Conservation (phyloP, 2,113 vertebrate genomes). For the Marmota monax region DNA sequence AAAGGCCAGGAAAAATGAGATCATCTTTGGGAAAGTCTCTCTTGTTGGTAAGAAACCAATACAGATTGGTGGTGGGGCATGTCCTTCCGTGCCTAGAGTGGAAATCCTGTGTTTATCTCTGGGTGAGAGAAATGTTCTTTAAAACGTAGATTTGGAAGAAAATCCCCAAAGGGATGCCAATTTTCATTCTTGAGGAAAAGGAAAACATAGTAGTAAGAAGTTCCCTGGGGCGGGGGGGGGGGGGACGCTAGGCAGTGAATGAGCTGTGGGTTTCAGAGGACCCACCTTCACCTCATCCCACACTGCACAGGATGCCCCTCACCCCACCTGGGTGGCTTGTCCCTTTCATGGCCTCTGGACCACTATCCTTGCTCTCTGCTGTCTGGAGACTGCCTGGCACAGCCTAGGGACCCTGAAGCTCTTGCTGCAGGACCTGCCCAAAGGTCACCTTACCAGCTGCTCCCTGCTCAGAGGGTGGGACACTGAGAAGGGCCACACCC, state of each 20-base stretch:
- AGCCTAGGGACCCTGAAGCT: neutral
- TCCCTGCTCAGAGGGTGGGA: neutral
- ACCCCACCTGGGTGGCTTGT: neutral
- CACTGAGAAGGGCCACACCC: neutral
- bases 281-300: too few relatives aligned
- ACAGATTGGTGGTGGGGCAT: neutral
- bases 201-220: neutral
- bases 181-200: slow-evolving; percentile 40
- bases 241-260: neutral
- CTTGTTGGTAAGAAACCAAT: neutral
- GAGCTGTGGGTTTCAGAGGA: neutral
- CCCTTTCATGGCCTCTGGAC: neutral
- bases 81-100: neutral
- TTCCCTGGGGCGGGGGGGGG: neutral
- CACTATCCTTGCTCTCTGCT: neutral
- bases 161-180: neutral
- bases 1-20: slow-evolving; percentile 36
- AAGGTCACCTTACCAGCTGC: neutral
- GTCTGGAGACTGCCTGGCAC: neutral
- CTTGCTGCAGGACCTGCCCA: neutral
- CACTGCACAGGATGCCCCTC: neutral
- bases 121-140: neutral
- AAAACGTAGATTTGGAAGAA: slow-evolving; percentile 45
- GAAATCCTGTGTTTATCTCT: slow-evolving; percentile 14
- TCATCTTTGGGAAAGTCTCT: neutral